Evolutionary conservation across 1,140 invertebrate species (phyloP), one percentile per base, ranked within the genome.

Genomic region (Ridgeia piscesae): DNA sequence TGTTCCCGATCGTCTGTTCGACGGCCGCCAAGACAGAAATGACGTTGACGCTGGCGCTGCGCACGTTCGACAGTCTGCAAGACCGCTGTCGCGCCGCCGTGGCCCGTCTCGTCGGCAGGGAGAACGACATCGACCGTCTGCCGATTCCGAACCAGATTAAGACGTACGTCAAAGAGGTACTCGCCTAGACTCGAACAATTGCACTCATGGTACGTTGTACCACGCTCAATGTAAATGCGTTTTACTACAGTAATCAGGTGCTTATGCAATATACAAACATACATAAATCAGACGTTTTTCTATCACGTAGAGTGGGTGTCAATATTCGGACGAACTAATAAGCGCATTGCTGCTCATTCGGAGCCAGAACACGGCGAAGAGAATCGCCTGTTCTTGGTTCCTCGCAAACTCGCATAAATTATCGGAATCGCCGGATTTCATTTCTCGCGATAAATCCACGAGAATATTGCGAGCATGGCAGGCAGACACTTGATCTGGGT

Each of bases 21-120:
- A 98, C 97, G 0, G 97, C 97, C 0, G 97, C 97, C 33, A 98
- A 97, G 95, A 98, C 97, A 6, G 97, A 97, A 95, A 97, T 98
- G 97, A 96, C 96, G 0, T 94, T 97, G 0, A 96, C 96, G 27
- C 94, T 95, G 8, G 96, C 97, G 35, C 96, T 96, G 92, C 94
- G 97, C 35, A 97, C 97, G 93, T 98, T 97, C 94, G 96, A 97
- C 0, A 97, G 96, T 94, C 95, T 98, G 9, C 97, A 98, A 94
- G 97, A 98, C 95, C 93, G 96, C 58, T 96, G 96, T 50, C 94
- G 96, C 17, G 94, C 94, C 0, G 93, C 9, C 33, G 88, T 92
- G 14, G 58, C 91, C 34, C 42, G 88, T 14, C 42, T 42, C 48
- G 35, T 91, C 50, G 90, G 91, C 42, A 9, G 42, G 91, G 91